phyloP scores from a whole-genome alignment of 1,140 invertebrate species.

The Galendromus occidentalis region DNA sequence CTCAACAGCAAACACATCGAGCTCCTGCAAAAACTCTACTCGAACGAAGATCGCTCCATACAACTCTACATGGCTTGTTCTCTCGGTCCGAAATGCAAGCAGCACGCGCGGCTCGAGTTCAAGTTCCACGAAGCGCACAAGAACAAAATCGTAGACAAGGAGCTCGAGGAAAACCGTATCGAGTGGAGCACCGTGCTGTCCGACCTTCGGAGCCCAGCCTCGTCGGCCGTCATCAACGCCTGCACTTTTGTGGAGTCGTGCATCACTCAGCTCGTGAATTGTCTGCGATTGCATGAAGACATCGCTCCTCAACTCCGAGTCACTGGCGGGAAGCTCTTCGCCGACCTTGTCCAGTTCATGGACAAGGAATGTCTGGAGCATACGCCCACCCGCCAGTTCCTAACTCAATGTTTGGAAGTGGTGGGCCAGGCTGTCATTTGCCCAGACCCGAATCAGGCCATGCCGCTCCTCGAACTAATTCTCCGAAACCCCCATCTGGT shows the following conservation, averaged over 20 bases:
- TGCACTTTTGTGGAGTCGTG: background rate
- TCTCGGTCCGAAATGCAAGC: constrained; percentile 4
- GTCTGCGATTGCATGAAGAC: background rate
- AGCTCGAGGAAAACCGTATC: background rate
- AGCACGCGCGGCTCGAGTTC: background rate
- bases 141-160: background rate
- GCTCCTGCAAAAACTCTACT: background rate
- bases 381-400: constrained; percentile 48
- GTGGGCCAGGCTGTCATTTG: constrained; percentile 37
- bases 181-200: background rate
- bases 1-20: background rate
- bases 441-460: background rate
- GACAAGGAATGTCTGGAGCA: constrained; percentile 44
- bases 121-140: background rate
- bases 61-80: background rate
- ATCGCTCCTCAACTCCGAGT: constrained; percentile 29
- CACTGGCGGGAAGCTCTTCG: constrained; percentile 48
- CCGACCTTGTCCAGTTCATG: constrained; percentile 42
- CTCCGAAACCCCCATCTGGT: constrained; percentile 3
- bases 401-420: constrained; percentile 45
- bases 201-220: background rate
- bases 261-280: background rate
- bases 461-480: background rate
- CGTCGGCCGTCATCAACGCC: background rate
- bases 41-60: constrained; percentile 3